Evolutionary conservation across 53 echinoderm and acorn worm species (phyloP).

Genomic region (Arbacia lixula): DNA sequence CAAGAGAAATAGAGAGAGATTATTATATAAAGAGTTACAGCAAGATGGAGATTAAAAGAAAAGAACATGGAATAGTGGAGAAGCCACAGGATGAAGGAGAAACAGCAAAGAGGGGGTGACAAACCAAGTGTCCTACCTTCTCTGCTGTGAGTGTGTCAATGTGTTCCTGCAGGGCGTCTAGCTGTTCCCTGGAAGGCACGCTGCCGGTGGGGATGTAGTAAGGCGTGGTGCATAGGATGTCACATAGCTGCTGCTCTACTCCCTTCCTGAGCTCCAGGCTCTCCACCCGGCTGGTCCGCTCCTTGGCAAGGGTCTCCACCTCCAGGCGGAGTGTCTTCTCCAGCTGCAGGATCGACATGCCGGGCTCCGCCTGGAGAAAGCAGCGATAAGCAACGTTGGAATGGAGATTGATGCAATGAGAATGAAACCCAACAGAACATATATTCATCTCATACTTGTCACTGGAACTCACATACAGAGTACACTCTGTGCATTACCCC

Average conservation of each 20-base stretch:
- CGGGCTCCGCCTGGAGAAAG: conserved; percentile 80
- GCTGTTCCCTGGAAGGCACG: conserved; percentile 83
- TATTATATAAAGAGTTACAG: too few species aligned
- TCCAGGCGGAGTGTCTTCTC: conserved; percentile 84
- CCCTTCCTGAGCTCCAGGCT: conserved; percentile 74
- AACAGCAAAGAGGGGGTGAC: too few species aligned
- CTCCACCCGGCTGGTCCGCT: conserved; percentile 72
- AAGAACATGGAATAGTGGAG: too few species aligned
- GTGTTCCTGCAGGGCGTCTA: conserved; percentile 80
- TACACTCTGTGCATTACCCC: too few species aligned
- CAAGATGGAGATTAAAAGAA: too few species aligned
- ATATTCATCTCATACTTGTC: too few species aligned
- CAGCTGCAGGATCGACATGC: conserved; percentile 84
- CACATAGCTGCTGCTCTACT: conserved; percentile 88
- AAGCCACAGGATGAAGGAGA: too few species aligned
- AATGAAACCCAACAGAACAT: too few species aligned
- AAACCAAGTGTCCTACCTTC: too few species aligned
- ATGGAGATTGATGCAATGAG: not conserved
- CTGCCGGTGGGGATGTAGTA: conserved; percentile 94
- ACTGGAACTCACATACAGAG: too few species aligned
- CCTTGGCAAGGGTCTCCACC: conserved; percentile 77
- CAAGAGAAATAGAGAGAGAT: too few species aligned
- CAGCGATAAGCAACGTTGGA: too few species aligned
- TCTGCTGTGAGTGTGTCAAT: conserved; percentile 83
- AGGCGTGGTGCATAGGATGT: conserved; percentile 89